These are phyloP conservation scores for Sturnira hondurensis DNA, from an alignment of 2,113 vertebrate genomes.

Conservation along the genomic window DNA sequence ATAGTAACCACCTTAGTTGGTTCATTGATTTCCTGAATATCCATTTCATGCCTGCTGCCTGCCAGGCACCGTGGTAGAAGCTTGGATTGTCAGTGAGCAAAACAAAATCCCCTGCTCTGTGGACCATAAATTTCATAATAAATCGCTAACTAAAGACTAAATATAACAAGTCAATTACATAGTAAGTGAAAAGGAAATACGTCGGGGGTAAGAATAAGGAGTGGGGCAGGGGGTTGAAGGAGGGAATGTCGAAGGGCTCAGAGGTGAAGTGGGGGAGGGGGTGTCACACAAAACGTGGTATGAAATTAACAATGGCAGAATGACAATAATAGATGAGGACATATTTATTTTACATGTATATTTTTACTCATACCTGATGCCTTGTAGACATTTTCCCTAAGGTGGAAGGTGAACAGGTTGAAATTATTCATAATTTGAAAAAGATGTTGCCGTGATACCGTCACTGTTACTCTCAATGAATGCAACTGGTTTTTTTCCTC, in stretches of 20 bases:
- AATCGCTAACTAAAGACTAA: background rate
- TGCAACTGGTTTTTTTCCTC: background rate
- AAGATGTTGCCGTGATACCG: background rate
- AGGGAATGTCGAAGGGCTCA: rapidly evolving
- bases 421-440: background rate
- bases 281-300: rapidly evolving
- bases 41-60: background rate
- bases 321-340: background rate
- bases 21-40: background rate
- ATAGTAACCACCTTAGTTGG: background rate
- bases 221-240: background rate
- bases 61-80: background rate
- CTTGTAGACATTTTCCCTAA: background rate
- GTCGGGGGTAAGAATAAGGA: background rate
- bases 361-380: background rate
- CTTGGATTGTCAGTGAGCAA: background rate
- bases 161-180: background rate
- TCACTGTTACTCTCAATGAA: background rate
- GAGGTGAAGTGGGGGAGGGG: background rate
- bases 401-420: background rate
- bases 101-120: background rate
- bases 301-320: background rate
- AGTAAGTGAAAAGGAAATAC: background rate
- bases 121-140: background rate
- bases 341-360: background rate